Evolutionary conservation across 2,888 invertebrate genomes (phyloP), one percentile per base, ranked within the genome.

Genomic region (Lordiphosa andalusiaca): DNA sequence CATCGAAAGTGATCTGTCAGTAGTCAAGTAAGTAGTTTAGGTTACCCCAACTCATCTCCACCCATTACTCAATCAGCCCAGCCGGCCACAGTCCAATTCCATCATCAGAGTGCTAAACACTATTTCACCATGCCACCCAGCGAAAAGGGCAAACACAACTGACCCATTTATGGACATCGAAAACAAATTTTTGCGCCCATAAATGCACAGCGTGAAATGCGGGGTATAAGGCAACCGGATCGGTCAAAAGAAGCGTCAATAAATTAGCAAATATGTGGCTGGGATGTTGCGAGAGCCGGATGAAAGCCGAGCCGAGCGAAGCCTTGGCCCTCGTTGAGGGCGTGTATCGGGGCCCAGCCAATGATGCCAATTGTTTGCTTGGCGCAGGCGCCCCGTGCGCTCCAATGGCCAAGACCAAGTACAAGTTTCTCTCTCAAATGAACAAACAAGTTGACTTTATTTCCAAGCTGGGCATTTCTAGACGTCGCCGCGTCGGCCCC

Each of bases 391-490:
- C 58, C 58, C 49, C 61, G 49, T 58, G 53, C 61, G 53, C 61
- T 54, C 55, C 40, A 65, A 50, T 56, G 58, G 53, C 68, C 53
- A 59, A 68, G 62, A 50, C 77, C 73, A 64, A 76, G 57, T 62
- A 64, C 73, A 61, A 66, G 65, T 85, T 80, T 75, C 78, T 73
- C 78, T 77, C 73, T 46, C 51, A 30, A 19, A 49, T 35, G 12
- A 41, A 83, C 80, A 83, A 85, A 83, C 85, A 85, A 83, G 85
- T 83, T 85, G 77, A 81, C 81, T 81, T 80, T 80, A 85, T 85
- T 85, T 84, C 69, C 55, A 67, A 67, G 72, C 72, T 70, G 71
- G 63, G 72, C 81, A 49, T 76, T 63, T 69, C 16, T 16, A 16
- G 16, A 16, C 16, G 16, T 16, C 16, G 16, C 1, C 16, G 16